Percentiles rank a stretch among this genome's conserved stretches.
Conservation (phyloP, 2,113 vertebrate species). For the Peromyscus californicus region DNA sequence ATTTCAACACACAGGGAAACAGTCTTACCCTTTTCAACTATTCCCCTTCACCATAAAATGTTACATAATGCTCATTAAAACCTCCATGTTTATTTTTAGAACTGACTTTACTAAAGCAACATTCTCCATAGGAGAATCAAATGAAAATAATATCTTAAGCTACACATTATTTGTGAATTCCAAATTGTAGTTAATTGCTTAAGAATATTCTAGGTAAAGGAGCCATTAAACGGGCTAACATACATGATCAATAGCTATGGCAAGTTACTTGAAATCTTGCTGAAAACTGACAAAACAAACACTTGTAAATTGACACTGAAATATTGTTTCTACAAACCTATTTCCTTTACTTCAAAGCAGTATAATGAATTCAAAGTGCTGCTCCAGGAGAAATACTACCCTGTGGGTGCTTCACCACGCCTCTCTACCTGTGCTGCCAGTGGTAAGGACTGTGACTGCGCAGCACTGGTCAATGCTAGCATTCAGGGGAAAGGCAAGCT, state of each 20-base stretch:
- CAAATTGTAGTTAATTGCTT: slow-evolving; percentile 76
- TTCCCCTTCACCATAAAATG: slow-evolving; percentile 77
- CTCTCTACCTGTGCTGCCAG: slow-evolving; percentile 34
- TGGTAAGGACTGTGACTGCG: slow-evolving; percentile 52
- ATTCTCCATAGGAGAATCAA: slow-evolving; percentile 83
- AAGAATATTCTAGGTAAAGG: slow-evolving; percentile 73
- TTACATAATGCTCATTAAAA: slow-evolving; percentile 82
- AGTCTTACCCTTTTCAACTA: slow-evolving; percentile 77
- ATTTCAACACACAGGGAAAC: slow-evolving; percentile 82
- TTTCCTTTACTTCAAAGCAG: slow-evolving; percentile 75
- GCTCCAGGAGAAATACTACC: slow-evolving; percentile 71
- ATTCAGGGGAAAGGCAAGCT: slow-evolving; percentile 67
- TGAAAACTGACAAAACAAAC: slow-evolving; percentile 75
- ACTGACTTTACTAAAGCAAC: slow-evolving; percentile 77
- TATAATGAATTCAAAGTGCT: slow-evolving; percentile 69
- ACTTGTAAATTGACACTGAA: slow-evolving; percentile 64
- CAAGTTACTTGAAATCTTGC: slow-evolving; percentile 63
- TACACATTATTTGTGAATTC: slow-evolving; percentile 73
- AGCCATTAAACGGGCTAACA: slow-evolving; percentile 58
- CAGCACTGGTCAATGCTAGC: slow-evolving; percentile 68
- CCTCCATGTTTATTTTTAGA: slow-evolving; percentile 75
- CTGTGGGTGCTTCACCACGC: slow-evolving; percentile 18
- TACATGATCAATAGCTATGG: slow-evolving; percentile 51
- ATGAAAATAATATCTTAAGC: slow-evolving; percentile 79
- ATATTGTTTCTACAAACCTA: slow-evolving; percentile 63